Evolutionary conservation across 2,113 vertebrate species (phyloP).

Genomic region (Lates calcarifer): DNA sequence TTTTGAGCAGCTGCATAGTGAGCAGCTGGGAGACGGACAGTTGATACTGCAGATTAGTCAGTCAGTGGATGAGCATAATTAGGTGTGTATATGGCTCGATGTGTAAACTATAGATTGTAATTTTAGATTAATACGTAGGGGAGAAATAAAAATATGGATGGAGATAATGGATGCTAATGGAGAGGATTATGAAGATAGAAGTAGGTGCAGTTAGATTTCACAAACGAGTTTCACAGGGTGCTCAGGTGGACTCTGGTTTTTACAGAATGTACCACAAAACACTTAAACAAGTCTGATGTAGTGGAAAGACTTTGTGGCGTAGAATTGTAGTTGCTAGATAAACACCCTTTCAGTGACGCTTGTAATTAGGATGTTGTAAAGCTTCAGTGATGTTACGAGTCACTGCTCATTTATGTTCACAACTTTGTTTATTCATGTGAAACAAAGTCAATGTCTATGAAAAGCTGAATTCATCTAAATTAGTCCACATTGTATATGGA

Average conservation of each 20-base stretch:
- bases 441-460: too few relatives aligned
- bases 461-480: too few relatives aligned
- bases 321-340: neutral
- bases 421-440: neutral
- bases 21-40: constrained; percentile 41
- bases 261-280: neutral
- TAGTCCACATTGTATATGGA: too few relatives aligned
- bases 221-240: neutral
- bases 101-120: neutral
- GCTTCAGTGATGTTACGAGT: neutral
- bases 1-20: constrained; percentile 47
- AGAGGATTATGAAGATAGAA: neutral
- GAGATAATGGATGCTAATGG: neutral
- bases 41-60: constrained; percentile 13
- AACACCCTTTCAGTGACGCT: neutral
- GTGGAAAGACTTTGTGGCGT: neutral
- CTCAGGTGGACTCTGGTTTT: neutral
- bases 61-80: neutral
- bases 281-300: neutral
- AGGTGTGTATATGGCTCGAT: neutral
- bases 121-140: neutral
- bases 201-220: neutral
- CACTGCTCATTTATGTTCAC: neutral
- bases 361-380: neutral
- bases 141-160: neutral